A percentile compares a stretch with the other conserved stretches of the same genome.
phyloP scores from a whole-genome alignment of 2,797 vertebrate genomes.

The Enteromius paludinosus region DNA sequence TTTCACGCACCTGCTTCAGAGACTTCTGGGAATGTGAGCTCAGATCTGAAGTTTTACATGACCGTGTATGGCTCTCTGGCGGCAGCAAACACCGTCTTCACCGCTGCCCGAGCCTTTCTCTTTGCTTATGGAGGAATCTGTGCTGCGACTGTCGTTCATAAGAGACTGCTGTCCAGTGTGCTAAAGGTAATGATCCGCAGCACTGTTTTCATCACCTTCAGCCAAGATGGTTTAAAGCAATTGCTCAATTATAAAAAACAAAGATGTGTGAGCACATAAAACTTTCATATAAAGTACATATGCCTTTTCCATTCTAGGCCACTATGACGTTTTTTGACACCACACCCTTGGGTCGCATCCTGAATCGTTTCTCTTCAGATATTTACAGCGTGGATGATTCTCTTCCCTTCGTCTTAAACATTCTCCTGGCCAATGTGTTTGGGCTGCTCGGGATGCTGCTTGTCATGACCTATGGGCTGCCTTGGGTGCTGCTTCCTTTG shows the following conservation, averaged over 20 bases:
- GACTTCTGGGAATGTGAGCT: constrained; percentile 68
- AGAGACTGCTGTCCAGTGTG: constrained; percentile 80
- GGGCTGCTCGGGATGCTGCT: constrained; percentile 87
- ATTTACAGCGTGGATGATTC: constrained; percentile 89
- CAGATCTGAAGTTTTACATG: constrained; percentile 88
- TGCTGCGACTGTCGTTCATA: constrained; percentile 85
- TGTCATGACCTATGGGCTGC: constrained; percentile 88
- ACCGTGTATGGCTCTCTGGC: constrained; percentile 87
- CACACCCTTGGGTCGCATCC: constrained; percentile 87
- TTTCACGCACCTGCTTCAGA: constrained; percentile 50
- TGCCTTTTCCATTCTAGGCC: constrained; percentile 73
- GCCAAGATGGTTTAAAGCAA: not conserved
- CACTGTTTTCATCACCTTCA: not conserved
- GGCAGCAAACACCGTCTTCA: constrained; percentile 87
- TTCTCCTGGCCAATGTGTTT: constrained; percentile 86
- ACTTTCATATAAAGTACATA: not conserved
- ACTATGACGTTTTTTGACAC: constrained; percentile 90
- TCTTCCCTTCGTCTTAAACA: constrained; percentile 93
- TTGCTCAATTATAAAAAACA: constrained; percentile 10
- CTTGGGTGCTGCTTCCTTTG: constrained; percentile 87
- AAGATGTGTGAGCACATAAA: not conserved
- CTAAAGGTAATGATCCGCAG: constrained; percentile 79
- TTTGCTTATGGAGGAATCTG: constrained; percentile 87
- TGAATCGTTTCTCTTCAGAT: constrained; percentile 96
- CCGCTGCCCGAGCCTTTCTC: constrained; percentile 86